Evolutionary conservation across 2,113 vertebrate genomes (phyloP).

Genomic region (Numenius arquata): DNA sequence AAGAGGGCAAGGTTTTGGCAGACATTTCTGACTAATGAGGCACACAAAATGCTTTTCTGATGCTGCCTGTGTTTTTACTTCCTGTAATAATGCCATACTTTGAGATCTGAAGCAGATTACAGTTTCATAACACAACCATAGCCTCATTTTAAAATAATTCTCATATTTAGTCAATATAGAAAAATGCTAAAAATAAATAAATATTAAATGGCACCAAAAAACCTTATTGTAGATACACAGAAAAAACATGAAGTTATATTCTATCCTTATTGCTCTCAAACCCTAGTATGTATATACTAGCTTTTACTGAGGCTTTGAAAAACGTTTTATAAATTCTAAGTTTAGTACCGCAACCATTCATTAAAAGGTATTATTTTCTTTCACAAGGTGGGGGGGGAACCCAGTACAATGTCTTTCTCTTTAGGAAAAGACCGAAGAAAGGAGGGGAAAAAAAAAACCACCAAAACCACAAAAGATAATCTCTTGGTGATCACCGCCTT

Average conservation of each 20-base stretch:
- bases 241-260: background rate
- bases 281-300: background rate
- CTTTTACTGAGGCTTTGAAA: background rate
- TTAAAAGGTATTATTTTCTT: background rate
- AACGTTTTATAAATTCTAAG: background rate
- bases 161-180: background rate
- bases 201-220: background rate
- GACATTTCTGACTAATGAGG: conserved; percentile 11
- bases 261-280: background rate
- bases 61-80: background rate
- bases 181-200: background rate
- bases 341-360: background rate
- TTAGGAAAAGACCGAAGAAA: background rate
- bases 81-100: background rate
- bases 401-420: background rate
- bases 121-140: background rate
- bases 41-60: conserved; percentile 9
- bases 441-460: background rate
- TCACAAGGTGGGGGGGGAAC: background rate
- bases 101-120: background rate
- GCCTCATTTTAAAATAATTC: background rate
- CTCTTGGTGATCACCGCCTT: background rate
- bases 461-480: background rate
- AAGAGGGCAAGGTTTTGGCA: background rate
- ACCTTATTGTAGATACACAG: background rate